These are phyloP conservation scores for Pan troglodytes DNA, from an alignment of 2,113 vertebrate genomes.

Conservation along the genomic window DNA sequence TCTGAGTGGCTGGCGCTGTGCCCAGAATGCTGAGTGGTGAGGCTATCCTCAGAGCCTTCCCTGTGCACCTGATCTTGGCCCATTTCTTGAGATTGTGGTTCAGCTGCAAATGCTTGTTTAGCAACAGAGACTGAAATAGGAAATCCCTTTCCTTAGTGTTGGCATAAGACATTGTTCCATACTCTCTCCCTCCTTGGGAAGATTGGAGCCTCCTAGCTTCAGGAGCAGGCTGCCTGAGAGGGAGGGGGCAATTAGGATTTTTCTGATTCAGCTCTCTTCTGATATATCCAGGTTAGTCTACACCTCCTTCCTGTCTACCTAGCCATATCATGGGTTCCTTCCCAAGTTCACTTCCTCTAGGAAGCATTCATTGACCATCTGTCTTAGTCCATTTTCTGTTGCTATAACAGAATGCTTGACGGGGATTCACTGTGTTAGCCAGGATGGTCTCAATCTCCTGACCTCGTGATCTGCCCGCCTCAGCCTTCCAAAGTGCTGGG, in stretches of 20 bases:
- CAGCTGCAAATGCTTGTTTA: neutral
- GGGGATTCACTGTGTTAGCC: too few species aligned
- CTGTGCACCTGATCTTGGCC: neutral
- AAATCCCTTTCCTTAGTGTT: neutral
- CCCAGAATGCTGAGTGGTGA: neutral
- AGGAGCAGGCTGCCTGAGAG: neutral
- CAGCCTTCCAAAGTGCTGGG: too few species aligned
- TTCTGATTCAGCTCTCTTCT: neutral
- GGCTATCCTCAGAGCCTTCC: neutral
- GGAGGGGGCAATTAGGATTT: too few species aligned
- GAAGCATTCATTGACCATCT: neutral
- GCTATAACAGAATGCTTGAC: neutral
- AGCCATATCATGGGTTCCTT: neutral
- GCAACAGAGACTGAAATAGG: neutral
- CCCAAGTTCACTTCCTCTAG: neutral
- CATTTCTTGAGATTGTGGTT: neutral
- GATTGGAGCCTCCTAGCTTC: neutral
- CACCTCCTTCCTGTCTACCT: neutral
- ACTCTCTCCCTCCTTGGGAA: neutral
- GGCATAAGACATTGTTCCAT: neutral
- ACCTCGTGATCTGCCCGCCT: too few species aligned
- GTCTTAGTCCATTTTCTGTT: neutral
- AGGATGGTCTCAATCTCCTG: too few species aligned
- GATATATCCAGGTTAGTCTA: rapidly evolving
- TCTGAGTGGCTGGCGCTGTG: neutral